Percentiles rank a stretch among this genome's conserved stretches.
These are phyloP conservation scores for Stenodera caucasica DNA, from an alignment of 2,888 invertebrate genomes.

Conservation along the genomic window DNA sequence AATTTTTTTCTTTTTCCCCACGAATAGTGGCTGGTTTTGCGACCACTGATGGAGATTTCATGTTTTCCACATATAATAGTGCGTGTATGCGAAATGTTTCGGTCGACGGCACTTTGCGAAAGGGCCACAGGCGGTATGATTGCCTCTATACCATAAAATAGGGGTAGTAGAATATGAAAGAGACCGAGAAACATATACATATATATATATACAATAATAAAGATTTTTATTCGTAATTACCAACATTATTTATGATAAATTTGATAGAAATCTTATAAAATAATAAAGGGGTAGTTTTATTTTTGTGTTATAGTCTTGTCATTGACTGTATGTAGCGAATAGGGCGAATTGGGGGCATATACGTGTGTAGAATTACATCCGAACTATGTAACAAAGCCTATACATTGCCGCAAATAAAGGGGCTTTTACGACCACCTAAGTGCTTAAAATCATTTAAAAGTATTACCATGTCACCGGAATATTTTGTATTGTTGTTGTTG, in stretches of 20 bases:
- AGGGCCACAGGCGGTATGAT: conserved; percentile 27
- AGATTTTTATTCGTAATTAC: no score
- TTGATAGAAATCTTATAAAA: no score
- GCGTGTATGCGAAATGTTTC: conserved; percentile 41
- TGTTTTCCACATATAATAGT: conserved; percentile 45
- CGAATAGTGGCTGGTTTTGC: conserved; percentile 25
- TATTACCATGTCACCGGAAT: conserved; percentile 23
- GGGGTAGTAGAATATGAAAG: conserved; percentile 9
- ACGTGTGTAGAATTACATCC: conserved; percentile 36
- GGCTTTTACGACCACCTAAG: conserved; percentile 30
- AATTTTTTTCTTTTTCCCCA: conserved; percentile 31
- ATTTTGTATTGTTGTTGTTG: conserved; percentile 8
- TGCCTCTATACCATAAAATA: neutral
- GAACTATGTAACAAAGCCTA: conserved; percentile 33
- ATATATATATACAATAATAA: no score
- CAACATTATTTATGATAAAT: no score
- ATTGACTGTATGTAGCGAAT: neutral
- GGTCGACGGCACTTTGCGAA: conserved; percentile 39
- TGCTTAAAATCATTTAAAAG: conserved; percentile 36
- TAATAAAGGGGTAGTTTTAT: no score
- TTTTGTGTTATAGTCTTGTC: no score
- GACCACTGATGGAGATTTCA: conserved; percentile 45
- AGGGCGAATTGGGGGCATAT: conserved; percentile 21
- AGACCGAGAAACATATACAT: neutral
- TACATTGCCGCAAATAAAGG: conserved; percentile 34